Base-by-base conservation (phyloP, 1,140 invertebrate species). In the Tetramorium simillimum region DNA sequence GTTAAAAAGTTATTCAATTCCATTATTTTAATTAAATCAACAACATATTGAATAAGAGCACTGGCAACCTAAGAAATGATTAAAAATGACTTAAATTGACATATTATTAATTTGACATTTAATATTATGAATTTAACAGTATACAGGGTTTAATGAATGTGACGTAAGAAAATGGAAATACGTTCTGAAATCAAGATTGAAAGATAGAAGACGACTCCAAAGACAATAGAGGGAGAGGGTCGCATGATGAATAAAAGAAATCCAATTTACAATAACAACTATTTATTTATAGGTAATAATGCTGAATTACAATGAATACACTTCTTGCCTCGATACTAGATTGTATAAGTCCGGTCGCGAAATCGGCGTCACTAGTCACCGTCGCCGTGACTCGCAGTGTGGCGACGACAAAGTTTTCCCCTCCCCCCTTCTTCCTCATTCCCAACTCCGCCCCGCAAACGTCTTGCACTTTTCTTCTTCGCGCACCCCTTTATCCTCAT, bases 251-350 rank as follows among this genome's bases (percentile, higher is more conserved):
- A 63, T 63, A 16, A 65, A 46, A 37, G 10, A 78, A 78, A 33
- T 37, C 58, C 21, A 1, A 46, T 28, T 91, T 95, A 95, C 94
- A 95, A 95, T 95, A 95, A 95, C 95, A 95, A 95, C 94, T 95
- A 95, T 95, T 95, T 95, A 95, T 95, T 95, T 93, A 95, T 95
- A 95, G 92, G 93, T 95, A 95, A 94, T 95, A 95, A 95, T 95
- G 95, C 93, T 95, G 95, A 95, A 95, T 95, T 95, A 95, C 94
- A 95, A 91, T 95, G 95, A 95, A 94, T 95, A 95, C 93, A 95
- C 92, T 95, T 95, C 92, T 93, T 93, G 93, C 94, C 93, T 94
- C 94, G 91, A 95, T 95, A 94, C 93, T 95, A 94, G 92, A 93
- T 92, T 93, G 92, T 93, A 93, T 92, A 92, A 92, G 91, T 93